phyloP scores from a whole-genome alignment of 2,888 invertebrate species.

The Scaptomyza cyrtandrae region DNA sequence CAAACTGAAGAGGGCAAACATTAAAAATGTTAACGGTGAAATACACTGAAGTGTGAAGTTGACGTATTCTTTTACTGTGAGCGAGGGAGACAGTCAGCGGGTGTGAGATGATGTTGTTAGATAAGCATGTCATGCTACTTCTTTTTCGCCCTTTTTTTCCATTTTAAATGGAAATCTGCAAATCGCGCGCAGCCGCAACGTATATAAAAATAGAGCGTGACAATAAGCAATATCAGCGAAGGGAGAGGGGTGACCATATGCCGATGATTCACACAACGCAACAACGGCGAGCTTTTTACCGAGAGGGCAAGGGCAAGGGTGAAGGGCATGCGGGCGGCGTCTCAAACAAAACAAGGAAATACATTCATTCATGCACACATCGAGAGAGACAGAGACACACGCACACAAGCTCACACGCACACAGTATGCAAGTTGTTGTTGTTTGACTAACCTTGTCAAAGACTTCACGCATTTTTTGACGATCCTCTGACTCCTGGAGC shows the following conservation, averaged over 20 bases:
- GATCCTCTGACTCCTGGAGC: slow-evolving; percentile 76
- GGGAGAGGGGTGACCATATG: not conserved
- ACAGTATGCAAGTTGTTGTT: not conserved
- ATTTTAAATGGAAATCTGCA: not conserved
- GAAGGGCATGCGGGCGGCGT: slow-evolving; percentile 24
- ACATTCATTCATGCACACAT: slow-evolving; percentile 55
- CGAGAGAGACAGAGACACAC: not conserved
- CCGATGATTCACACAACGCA: slow-evolving; percentile 54
- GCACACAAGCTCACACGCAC: not conserved
- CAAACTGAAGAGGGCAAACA: slow-evolving; percentile 23
- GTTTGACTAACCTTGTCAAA: slow-evolving; percentile 76
- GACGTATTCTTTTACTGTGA: slow-evolving; percentile 1
- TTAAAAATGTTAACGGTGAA: slow-evolving; percentile 18
- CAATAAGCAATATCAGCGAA: not conserved
- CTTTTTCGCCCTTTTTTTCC: not conserved
- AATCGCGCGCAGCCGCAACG: slow-evolving; percentile 24
- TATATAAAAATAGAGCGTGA: slow-evolving; percentile 10
- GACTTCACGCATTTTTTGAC: slow-evolving; percentile 72
- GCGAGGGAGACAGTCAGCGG: not conserved
- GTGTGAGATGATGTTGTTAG: not conserved
- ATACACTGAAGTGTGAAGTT: slow-evolving; percentile 40
- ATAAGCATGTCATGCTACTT: not conserved
- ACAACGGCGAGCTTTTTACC: too few species aligned
- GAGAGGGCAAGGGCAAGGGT: not conserved
- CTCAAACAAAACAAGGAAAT: slow-evolving; percentile 35